phyloP scores from a whole-genome alignment of 2,113 vertebrate species.

The Bubalus kerabau region DNA sequence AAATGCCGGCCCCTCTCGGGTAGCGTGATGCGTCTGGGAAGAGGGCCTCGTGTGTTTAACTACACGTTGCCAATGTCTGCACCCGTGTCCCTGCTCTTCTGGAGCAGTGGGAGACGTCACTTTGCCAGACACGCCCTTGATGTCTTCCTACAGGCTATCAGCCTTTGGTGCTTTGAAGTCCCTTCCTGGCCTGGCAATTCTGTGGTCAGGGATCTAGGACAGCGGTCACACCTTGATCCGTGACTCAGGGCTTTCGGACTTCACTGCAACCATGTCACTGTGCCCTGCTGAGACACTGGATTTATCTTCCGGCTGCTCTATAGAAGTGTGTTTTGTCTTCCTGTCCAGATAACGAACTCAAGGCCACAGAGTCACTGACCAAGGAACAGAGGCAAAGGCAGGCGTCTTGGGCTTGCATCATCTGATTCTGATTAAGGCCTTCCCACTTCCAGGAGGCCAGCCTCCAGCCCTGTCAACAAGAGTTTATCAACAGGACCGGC shows the following conservation, averaged over 20 bases:
- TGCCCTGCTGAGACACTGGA: neutral
- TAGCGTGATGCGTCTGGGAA: fast-evolving
- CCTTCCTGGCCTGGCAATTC: neutral
- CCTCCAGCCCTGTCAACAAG: neutral
- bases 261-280: neutral
- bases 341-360: constrained; percentile 27
- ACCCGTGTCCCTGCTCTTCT: neutral
- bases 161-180: neutral
- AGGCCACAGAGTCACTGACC: constrained; percentile 3
- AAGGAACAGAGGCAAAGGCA: neutral
- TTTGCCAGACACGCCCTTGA: neutral
- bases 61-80: fast-evolving
- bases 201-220: fast-evolving
- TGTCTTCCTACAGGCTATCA: neutral
- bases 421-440: neutral
- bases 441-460: neutral
- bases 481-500: neutral
- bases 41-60: fast-evolving
- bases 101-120: neutral
- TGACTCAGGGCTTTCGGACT: too few species aligned
- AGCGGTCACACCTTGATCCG: neutral
- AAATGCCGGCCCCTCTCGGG: neutral
- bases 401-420: neutral
- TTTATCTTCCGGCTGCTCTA: neutral
- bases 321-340: constrained; percentile 39